These are phyloP conservation scores for Miichthys miiuy DNA, from an alignment of 2,797 vertebrate genomes.

Conservation along the genomic window DNA sequence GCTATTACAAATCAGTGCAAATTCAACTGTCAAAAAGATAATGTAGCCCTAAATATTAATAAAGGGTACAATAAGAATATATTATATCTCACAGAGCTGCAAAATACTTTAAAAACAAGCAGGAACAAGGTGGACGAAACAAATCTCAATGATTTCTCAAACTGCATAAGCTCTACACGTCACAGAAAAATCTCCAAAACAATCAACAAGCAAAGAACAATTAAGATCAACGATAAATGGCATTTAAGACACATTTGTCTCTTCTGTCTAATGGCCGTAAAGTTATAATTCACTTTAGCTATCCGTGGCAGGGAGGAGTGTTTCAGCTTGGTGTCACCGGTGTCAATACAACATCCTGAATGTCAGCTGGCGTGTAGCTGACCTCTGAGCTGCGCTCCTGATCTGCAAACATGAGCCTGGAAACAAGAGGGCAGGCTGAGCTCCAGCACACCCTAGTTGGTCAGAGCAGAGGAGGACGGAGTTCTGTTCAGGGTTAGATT, in stretches of 20 bases:
- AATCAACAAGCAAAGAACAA: conserved; percentile 14
- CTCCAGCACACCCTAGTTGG: conserved; percentile 85
- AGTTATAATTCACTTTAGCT: background rate
- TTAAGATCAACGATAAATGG: background rate
- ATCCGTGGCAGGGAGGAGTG: conserved; percentile 34
- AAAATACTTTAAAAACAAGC: conserved; percentile 7
- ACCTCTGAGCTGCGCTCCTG: conserved; percentile 73
- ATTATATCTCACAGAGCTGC: conserved; percentile 5
- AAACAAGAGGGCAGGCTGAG: conserved; percentile 80
- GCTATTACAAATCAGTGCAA: conserved; percentile 3
- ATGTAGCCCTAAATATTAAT: background rate
- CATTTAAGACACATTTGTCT: background rate
- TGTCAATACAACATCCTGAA: conserved; percentile 83
- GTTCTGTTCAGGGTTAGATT: conserved; percentile 79
- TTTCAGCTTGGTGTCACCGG: conserved; percentile 30
- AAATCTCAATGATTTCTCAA: background rate
- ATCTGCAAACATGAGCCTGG: conserved; percentile 64
- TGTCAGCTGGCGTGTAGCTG: conserved; percentile 84
- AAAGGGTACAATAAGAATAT: conserved; percentile 3
- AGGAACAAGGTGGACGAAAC: conserved; percentile 14
- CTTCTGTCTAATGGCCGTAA: background rate
- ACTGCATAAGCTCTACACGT: background rate
- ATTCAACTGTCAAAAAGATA: background rate
- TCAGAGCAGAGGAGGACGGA: conserved; percentile 87
- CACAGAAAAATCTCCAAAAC: conserved; percentile 5